A percentile compares a stretch with the other conserved stretches of the same genome.
phyloP scores from a whole-genome alignment of 2,797 vertebrate genomes.

The Sebastes wilsoni region DNA sequence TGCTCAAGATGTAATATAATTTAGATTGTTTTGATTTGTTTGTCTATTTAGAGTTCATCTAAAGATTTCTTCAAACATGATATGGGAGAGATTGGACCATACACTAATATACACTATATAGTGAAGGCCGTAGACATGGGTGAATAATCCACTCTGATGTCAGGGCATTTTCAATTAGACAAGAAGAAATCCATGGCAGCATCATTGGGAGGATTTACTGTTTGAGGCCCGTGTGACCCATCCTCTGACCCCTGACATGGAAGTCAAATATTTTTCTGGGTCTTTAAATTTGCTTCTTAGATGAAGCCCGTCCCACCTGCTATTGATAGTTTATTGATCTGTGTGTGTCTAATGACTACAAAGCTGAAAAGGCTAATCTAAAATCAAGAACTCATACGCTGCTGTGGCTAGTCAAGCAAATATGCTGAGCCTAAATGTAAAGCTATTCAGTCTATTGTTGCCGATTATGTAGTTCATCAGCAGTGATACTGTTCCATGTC shows the following conservation, averaged over 20 bases:
- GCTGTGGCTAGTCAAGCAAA: constrained; percentile 17
- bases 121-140: not conserved
- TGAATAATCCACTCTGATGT: not conserved
- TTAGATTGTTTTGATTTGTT: not conserved
- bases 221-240: constrained; percentile 77
- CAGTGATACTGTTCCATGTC: not conserved
- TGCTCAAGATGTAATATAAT: not conserved
- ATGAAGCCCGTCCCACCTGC: constrained; percentile 75
- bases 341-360: constrained; percentile 84
- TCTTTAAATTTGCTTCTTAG: constrained; percentile 83
- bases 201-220: constrained; percentile 74
- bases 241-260: constrained; percentile 84
- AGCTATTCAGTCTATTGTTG: not conserved
- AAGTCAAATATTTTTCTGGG: constrained; percentile 83
- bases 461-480: not conserved
- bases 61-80: not conserved
- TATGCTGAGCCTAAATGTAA: not conserved
- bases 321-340: constrained; percentile 86
- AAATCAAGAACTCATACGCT: constrained; percentile 23
- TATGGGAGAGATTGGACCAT: not conserved
- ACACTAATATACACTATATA: not conserved
- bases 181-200: constrained; percentile 55
- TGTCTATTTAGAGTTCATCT: not conserved
- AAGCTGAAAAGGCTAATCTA: constrained; percentile 81
- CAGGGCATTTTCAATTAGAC: constrained; percentile 32